phyloP scores from a whole-genome alignment of 2,113 vertebrate genomes.

The Gadus macrocephalus region DNA sequence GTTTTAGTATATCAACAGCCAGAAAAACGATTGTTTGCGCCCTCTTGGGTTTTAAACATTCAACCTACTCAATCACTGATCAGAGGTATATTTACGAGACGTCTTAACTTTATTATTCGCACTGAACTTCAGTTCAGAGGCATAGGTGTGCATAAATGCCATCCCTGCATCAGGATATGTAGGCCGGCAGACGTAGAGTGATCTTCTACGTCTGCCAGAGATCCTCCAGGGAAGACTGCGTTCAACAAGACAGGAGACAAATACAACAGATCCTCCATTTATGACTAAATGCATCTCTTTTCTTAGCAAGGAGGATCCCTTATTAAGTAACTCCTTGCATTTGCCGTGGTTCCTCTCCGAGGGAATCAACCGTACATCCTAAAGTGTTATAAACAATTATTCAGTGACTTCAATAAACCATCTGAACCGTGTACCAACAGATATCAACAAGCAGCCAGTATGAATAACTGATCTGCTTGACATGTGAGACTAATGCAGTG shows the following conservation, averaged over 20 bases:
- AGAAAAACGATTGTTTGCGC: too few species aligned
- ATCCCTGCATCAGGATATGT: too few species aligned
- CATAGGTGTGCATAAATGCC: too few species aligned
- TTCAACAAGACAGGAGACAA: slow-evolving; percentile 45
- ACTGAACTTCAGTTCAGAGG: too few species aligned
- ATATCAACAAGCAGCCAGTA: slow-evolving; percentile 18
- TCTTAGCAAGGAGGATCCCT: slow-evolving; percentile 18
- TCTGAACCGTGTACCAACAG: slow-evolving; percentile 9
- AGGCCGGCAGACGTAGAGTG: too few species aligned
- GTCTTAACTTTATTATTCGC: too few species aligned
- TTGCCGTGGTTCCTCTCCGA: slow-evolving; percentile 14
- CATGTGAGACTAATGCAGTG: slow-evolving; percentile 6
- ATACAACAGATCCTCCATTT: slow-evolving; percentile 36
- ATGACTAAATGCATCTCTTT: slow-evolving; percentile 31
- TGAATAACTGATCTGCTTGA: slow-evolving; percentile 29
- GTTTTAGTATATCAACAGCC: too few species aligned
- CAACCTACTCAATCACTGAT: too few species aligned
- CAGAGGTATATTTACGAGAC: too few species aligned
- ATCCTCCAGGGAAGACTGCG: slow-evolving; percentile 33
- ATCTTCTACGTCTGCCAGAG: slow-evolving; percentile 3
- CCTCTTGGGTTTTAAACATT: too few species aligned
- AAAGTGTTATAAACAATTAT: slow-evolving; percentile 11
- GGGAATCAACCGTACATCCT: background rate
- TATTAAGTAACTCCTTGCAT: slow-evolving; percentile 21
- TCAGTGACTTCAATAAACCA: slow-evolving; percentile 26